phyloP scores from a whole-genome alignment of 2,797 vertebrate species.

The Helostoma temminkii region DNA sequence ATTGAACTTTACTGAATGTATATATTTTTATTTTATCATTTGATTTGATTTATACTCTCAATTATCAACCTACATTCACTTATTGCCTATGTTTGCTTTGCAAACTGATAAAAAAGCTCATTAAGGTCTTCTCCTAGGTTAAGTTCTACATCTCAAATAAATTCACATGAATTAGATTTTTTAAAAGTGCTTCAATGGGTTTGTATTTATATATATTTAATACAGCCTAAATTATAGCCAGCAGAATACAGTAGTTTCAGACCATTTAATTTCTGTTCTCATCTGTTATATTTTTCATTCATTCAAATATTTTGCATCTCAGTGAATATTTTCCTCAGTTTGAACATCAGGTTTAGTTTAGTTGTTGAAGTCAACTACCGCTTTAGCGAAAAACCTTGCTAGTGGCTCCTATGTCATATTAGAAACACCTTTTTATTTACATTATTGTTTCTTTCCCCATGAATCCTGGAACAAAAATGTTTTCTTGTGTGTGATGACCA shows the following conservation, averaged over 20 bases:
- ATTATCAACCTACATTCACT: too few species aligned
- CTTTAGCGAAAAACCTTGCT: conserved; percentile 2
- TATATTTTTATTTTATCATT: not conserved
- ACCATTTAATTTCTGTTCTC: not conserved
- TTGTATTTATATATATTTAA: not conserved
- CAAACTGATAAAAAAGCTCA: not conserved
- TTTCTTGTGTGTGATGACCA: too few species aligned
- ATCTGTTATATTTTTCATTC: not conserved
- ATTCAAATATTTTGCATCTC: not conserved
- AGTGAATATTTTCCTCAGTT: not conserved
- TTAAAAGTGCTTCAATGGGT: too few species aligned
- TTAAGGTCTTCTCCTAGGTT: too few species aligned
- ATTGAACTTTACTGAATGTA: not conserved
- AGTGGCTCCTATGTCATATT: too few species aligned
- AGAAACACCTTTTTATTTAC: too few species aligned
- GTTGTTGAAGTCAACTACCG: not conserved
- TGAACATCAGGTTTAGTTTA: not conserved
- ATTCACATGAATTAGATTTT: too few species aligned
- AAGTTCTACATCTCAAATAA: not conserved
- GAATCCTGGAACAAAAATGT: too few species aligned
- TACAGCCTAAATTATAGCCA: not conserved
- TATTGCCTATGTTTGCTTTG: not conserved
- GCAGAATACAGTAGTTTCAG: not conserved
- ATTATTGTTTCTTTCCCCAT: too few species aligned
- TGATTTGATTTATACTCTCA: too few species aligned